Evolutionary conservation across 2,113 vertebrate species (phyloP).

Genomic region (Synodontis membranacea): DNA sequence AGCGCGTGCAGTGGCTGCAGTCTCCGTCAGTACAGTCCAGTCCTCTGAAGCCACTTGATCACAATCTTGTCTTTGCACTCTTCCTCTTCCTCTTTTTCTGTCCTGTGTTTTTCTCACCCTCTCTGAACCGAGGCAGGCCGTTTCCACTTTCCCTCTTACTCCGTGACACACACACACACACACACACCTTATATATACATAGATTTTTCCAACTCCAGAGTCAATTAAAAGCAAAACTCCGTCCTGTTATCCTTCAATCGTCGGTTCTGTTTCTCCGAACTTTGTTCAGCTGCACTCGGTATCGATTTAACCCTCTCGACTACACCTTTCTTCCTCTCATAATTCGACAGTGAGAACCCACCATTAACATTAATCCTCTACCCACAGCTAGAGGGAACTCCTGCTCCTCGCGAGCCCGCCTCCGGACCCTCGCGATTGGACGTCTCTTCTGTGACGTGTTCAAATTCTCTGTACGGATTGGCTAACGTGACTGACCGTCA

Average conservation of each 20-base stretch:
- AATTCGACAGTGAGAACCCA: conserved; percentile 71
- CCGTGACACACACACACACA: conserved; percentile 30
- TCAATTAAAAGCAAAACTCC: not conserved
- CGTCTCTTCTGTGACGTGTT: conserved; percentile 21
- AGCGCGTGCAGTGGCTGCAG: conserved; percentile 36
- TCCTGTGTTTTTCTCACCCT: not conserved
- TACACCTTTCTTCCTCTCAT: conserved; percentile 45
- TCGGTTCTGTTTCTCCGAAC: conserved; percentile 28
- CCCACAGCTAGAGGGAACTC: conserved; percentile 76
- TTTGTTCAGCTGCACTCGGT: conserved; percentile 28
- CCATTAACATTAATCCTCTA: conserved; percentile 73
- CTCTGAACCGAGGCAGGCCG: conserved; percentile 47
- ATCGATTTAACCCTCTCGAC: conserved; percentile 43
- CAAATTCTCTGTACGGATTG: conserved; percentile 54
- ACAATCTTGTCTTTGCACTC: conserved; percentile 31
- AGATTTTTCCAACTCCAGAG: conserved; percentile 18
- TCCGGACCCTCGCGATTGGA: conserved; percentile 56
- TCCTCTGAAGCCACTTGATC: conserved; percentile 37
- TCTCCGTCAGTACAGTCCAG: conserved; percentile 55
- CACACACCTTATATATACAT: not conserved
- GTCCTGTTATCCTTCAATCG: not conserved
- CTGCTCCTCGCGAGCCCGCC: conserved; percentile 68
- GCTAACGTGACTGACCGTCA: conserved; percentile 30
- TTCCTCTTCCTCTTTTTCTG: conserved; percentile 31
- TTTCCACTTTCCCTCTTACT: conserved; percentile 42